These are phyloP conservation scores for Phrynocephalus versicolor DNA, from an alignment of 2,113 vertebrate genomes.

Conservation along the genomic window DNA sequence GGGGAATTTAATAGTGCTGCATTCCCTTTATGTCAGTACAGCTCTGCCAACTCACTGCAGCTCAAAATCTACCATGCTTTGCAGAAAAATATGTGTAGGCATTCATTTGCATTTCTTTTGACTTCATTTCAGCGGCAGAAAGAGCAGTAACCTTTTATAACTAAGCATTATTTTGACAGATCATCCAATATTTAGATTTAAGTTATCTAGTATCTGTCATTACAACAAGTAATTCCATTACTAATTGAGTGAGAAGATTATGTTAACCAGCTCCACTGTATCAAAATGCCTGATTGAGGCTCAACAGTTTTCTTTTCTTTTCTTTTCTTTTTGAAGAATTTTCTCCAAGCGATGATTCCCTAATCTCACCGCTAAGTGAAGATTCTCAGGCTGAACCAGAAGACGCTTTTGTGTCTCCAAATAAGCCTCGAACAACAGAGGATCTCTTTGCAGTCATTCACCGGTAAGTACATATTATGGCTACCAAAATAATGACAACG, in stretches of 20 bases:
- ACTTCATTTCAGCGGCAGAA: conserved; percentile 33
- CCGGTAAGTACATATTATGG: conserved; percentile 78
- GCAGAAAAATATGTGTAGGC: neutral
- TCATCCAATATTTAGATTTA: conserved; percentile 2
- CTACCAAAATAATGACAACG: neutral
- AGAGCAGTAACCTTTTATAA: neutral
- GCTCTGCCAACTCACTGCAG: rapidly evolving
- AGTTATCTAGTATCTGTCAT: neutral
- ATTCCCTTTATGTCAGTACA: neutral
- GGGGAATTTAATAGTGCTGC: neutral
- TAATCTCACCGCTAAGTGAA: conserved; percentile 89
- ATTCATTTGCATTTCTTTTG: conserved; percentile 3
- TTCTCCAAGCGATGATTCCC: conserved; percentile 88
- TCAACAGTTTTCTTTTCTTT: conserved; percentile 55
- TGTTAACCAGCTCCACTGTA: neutral
- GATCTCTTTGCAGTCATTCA: conserved; percentile 99
- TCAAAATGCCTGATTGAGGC: conserved; percentile 13
- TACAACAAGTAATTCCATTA: rapidly evolving
- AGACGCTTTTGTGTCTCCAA: conserved; percentile 89
- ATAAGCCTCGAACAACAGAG: conserved; percentile 95
- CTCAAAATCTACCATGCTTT: neutral
- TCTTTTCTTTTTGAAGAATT: conserved; percentile 73
- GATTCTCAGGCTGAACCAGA: conserved; percentile 89
- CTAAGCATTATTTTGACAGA: conserved; percentile 17
- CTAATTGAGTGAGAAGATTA: neutral